Evolutionary conservation across 1,140 invertebrate genomes (phyloP).

Genomic region (Drosophila varians): DNA sequence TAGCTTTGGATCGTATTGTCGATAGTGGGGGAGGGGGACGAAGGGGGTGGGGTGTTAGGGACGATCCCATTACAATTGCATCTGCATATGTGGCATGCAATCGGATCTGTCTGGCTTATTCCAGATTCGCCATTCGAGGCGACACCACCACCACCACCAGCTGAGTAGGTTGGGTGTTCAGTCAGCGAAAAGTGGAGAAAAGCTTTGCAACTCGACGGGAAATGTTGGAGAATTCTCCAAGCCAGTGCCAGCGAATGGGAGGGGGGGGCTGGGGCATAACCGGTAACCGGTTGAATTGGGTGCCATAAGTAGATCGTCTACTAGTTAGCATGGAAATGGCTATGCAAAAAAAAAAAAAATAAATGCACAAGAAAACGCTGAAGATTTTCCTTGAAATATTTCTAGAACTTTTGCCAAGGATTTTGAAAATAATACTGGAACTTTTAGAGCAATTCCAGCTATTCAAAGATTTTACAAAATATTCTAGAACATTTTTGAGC

Average conservation of each 20-base stretch:
- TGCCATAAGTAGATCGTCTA: background rate
- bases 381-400: background rate
- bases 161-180: too few species aligned
- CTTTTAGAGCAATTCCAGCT: too few species aligned
- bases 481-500: too few species aligned
- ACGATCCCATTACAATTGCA: conserved; percentile 40
- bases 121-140: conserved; percentile 29
- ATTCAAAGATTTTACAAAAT: too few species aligned
- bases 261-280: too few species aligned
- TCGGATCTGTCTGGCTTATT: conserved; percentile 40
- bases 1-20: background rate
- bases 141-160: too few species aligned
- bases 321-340: background rate
- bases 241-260: too few species aligned
- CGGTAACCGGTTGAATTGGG: conserved; percentile 4
- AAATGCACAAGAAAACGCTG: too few species aligned
- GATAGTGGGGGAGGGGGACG: conserved; percentile 5
- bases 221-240: conserved; percentile 2
- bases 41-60: too few species aligned
- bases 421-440: too few species aligned
- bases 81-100: conserved; percentile 49
- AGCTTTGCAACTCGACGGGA: background rate
- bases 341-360: background rate
- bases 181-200: conserved; percentile 1
- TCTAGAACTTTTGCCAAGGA: too few species aligned